phyloP scores from a whole-genome alignment of 2,113 vertebrate genomes.

The Petaurus breviceps region DNA sequence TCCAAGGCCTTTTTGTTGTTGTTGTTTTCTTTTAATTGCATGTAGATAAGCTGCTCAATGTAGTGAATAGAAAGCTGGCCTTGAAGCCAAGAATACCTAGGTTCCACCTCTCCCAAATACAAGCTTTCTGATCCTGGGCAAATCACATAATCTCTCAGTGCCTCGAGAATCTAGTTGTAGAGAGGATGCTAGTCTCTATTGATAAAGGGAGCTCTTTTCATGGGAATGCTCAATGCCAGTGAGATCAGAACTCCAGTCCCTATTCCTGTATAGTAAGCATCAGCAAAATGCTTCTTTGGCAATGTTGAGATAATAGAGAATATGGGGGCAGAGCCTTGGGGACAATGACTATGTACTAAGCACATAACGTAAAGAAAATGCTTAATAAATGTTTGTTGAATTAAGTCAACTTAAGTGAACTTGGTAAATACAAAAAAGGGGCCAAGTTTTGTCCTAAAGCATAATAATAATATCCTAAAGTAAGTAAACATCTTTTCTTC shows the following conservation, averaged over 20 bases:
- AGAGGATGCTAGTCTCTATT: not conserved
- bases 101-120: not conserved
- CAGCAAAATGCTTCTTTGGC: not conserved
- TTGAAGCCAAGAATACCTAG: not conserved
- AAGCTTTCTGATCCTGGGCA: not conserved
- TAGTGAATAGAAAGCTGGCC: not conserved
- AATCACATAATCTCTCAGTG: no score
- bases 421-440: not conserved
- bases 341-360: not conserved
- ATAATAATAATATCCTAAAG: not conserved
- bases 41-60: not conserved
- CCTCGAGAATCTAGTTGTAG: not conserved
- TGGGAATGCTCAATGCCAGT: not conserved
- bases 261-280: not conserved
- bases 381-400: not conserved
- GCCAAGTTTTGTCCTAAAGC: not conserved
- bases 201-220: not conserved
- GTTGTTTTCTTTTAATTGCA: not conserved
- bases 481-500: constrained; percentile 10
- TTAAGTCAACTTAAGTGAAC: not conserved
- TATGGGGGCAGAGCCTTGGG: not conserved
- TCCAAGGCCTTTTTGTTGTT: not conserved
- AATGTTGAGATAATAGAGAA: not conserved
- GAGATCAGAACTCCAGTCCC: not conserved
- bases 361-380: not conserved